Base-by-base conservation (phyloP, 2,113 vertebrate genomes). In the Colaptes auratus region DNA sequence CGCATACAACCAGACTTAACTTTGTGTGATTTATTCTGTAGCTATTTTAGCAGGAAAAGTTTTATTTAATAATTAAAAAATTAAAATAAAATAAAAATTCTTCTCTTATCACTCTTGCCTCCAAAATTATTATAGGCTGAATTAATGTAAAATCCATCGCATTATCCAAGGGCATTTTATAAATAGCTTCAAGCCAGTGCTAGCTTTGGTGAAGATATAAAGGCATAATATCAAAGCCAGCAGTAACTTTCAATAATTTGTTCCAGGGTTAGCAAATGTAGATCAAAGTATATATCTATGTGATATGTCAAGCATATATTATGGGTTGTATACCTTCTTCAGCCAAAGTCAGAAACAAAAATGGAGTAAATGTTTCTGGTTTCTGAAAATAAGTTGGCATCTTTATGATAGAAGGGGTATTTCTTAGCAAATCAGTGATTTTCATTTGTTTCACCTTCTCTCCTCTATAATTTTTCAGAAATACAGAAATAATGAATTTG, bases 161-260 rank as follows among this genome's bases (percentile, higher is more conserved):
- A 90, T 97, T 96, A 96, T 95, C 92, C 88, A 95, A 97, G 94
- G 94, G 58, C 82, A 75, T 96, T 96, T 92, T 96, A 85, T 95
- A 78, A 97, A 97, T 95, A 97, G 92, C 90, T 88, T 69, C 86
- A 93, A 96, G 76, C 56, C 82, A 95, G 55, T 72, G 33, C 65
- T 92, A 61, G 79, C 90, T 96, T 95, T 96, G 93, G 88, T 90
- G 90, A 96, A 92, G 87, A 96, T 53, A 75, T 66, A 89, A 93
- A 96, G 82, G 59, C 93, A 94, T 70, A 91, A 85, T 87, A 97
- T 97, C 95, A 94, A 97, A 96, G 94, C 95, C 92, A 95, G 94
- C 93, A 96, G 61, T 93, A 97, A 92, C 90, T 91, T 95, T 94
- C 96, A 87, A 64, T 94, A 97, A 90, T 96, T 80, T 85, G 77